phyloP scores from a whole-genome alignment of 2,797 vertebrate genomes.

The Gymnoscopelus braueri region DNA sequence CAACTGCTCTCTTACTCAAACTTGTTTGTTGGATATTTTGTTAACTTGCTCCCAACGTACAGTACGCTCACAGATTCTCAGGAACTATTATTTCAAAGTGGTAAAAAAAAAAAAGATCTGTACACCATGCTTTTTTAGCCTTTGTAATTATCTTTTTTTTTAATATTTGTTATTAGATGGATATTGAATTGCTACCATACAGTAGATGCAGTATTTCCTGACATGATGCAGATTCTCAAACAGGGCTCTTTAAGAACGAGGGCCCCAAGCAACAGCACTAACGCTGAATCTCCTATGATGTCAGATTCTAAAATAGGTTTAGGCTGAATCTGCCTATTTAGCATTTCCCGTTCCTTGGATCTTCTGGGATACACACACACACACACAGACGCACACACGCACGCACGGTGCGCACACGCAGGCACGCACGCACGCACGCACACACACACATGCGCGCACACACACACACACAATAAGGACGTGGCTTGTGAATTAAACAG shows the following conservation, averaged over 20 bases:
- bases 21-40: slow-evolving; percentile 25
- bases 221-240: slow-evolving; percentile 28
- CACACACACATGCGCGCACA: slow-evolving; percentile 8
- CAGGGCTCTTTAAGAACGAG: slow-evolving; percentile 39
- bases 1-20: slow-evolving; percentile 20
- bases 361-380: slow-evolving; percentile 10
- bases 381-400: slow-evolving; percentile 5
- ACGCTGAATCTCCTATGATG: slow-evolving; percentile 55
- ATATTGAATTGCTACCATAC: neutral
- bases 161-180: slow-evolving; percentile 4
- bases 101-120: too few species aligned
- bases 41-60: slow-evolving; percentile 20
- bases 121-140: neutral
- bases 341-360: slow-evolving; percentile 47
- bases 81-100: slow-evolving; percentile 25
- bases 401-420: neutral
- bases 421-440: neutral
- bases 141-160: neutral
- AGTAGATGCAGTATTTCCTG: slow-evolving; percentile 40
- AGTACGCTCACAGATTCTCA: neutral
- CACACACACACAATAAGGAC: neutral
- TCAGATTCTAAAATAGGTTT: slow-evolving; percentile 66
- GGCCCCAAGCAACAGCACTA: slow-evolving; percentile 34
- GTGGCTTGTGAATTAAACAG: too few species aligned
- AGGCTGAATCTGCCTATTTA: slow-evolving; percentile 55